Evolutionary conservation across 1,140 invertebrate genomes (phyloP).

Genomic region (Megalopta genalis): DNA sequence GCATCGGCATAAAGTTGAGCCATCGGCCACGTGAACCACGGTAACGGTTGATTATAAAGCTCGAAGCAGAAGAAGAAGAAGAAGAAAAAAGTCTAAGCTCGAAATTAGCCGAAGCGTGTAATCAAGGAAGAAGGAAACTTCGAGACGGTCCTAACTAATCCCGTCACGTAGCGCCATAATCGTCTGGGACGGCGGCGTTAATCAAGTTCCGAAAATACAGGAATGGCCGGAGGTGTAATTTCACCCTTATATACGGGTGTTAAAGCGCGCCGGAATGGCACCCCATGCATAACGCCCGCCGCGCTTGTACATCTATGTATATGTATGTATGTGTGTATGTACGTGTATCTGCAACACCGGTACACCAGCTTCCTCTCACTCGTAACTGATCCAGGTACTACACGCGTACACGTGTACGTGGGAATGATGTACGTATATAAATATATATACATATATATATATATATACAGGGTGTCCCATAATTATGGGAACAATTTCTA

Average conservation of each 20-base stretch:
- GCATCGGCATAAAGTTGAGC: neutral
- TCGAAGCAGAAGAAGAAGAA: too few species aligned
- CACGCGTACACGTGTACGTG: conserved; percentile 50
- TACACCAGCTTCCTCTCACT: conserved; percentile 49
- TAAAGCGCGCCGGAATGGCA: conserved; percentile 69
- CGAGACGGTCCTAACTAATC: conserved; percentile 56
- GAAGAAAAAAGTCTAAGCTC: neutral
- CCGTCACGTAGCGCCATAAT: conserved; percentile 60
- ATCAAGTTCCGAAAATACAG: conserved; percentile 72
- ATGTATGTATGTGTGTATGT: too few species aligned
- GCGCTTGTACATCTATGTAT: conserved; percentile 36
- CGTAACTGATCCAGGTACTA: conserved; percentile 59
- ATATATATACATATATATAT: too few species aligned
- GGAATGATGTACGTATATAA: too few species aligned
- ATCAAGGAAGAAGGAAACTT: conserved; percentile 39
- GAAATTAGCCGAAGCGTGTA: conserved; percentile 3
- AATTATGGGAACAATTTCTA: too few species aligned
- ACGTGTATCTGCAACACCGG: conserved; percentile 35
- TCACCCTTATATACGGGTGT: conserved; percentile 68
- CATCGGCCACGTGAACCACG: too few species aligned
- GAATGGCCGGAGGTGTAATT: conserved; percentile 66
- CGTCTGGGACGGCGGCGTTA: conserved; percentile 62
- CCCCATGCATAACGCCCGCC: conserved; percentile 65
- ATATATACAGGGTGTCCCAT: too few species aligned
- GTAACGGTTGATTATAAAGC: neutral